A percentile compares a stretch with the other conserved stretches of the same genome.
Evolutionary conservation across 2,113 vertebrate genomes (phyloP).

Genomic region (Anseranas semipalmata): DNA sequence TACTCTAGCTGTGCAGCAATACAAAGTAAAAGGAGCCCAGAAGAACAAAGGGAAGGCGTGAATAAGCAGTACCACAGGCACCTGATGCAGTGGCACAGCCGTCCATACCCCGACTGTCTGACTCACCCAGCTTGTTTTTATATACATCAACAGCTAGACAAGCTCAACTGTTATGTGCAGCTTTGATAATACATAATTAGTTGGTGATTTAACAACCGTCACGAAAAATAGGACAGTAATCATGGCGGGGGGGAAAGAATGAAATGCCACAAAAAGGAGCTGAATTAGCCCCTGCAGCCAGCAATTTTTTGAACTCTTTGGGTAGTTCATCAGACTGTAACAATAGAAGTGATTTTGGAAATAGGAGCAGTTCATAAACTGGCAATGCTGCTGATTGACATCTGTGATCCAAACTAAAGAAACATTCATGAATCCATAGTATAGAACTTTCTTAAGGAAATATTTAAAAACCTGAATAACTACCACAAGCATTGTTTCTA

Average conservation of each 20-base stretch:
- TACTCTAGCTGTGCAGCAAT: not conserved
- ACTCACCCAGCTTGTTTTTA: slow-evolving; percentile 39
- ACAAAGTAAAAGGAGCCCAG: slow-evolving; percentile 21
- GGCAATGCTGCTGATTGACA: slow-evolving; percentile 27
- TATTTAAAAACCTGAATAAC: not conserved
- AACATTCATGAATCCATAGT: not conserved
- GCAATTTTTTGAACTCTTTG: slow-evolving; percentile 59
- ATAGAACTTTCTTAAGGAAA: not conserved
- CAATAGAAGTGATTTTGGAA: slow-evolving; percentile 74
- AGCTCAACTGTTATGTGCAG: not conserved
- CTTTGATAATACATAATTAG: slow-evolving; percentile 71
- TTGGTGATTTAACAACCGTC: slow-evolving; percentile 45
- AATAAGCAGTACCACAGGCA: slow-evolving; percentile 9
- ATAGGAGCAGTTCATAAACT: slow-evolving; percentile 53
- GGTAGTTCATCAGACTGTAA: slow-evolving; percentile 64
- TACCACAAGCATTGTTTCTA: not conserved
- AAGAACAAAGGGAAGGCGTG: slow-evolving; percentile 7
- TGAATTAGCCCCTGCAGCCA: slow-evolving; percentile 51
- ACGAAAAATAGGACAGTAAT: slow-evolving; percentile 64
- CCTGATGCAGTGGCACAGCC: slow-evolving; percentile 9
- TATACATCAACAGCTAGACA: slow-evolving; percentile 7
- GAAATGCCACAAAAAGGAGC: slow-evolving; percentile 44
- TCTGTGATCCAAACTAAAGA: slow-evolving; percentile 31
- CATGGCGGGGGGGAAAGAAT: not conserved
- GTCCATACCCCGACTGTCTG: not conserved